These are phyloP conservation scores for Scrobipalpa atriplicella DNA, from an alignment of 2,888 invertebrate genomes.

Conservation along the genomic window DNA sequence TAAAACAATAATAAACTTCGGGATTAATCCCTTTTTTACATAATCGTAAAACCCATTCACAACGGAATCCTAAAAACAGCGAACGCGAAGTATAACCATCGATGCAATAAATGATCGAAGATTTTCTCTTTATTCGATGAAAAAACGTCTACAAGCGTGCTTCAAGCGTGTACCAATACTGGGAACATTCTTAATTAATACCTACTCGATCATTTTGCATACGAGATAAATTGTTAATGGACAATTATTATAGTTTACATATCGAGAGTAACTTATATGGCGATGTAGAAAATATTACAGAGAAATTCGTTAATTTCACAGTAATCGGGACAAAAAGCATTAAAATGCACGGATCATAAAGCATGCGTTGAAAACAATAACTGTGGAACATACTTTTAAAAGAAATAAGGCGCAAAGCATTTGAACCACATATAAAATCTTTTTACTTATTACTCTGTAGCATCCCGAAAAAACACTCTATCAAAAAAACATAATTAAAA, in stretches of 20 bases:
- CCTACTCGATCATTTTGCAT: slow-evolving; percentile 41
- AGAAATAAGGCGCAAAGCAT: no score
- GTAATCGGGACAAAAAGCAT: background rate
- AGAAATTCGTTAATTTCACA: background rate
- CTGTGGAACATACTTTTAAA: background rate
- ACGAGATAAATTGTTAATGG: slow-evolving; percentile 33
- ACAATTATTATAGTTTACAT: slow-evolving; percentile 17
- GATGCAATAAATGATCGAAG: slow-evolving; percentile 39
- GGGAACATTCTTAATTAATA: slow-evolving; percentile 54
- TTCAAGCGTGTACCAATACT: slow-evolving; percentile 44
- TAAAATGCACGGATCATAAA: slow-evolving; percentile 8
- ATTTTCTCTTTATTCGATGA: slow-evolving; percentile 54
- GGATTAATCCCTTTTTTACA: background rate
- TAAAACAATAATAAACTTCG: background rate
- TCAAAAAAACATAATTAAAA: no score
- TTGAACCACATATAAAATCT: no score
- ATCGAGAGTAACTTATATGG: background rate
- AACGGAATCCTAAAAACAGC: slow-evolving; percentile 24
- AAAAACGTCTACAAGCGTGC: slow-evolving; percentile 42
- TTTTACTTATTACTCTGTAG: no score
- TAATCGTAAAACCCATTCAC: slow-evolving; percentile 24
- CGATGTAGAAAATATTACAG: background rate
- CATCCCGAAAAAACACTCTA: no score
- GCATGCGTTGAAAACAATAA: background rate
- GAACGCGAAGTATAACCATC: slow-evolving; percentile 27